Evolutionary conservation across 2,113 vertebrate species (phyloP).

Genomic region (Clarias batrachus): DNA sequence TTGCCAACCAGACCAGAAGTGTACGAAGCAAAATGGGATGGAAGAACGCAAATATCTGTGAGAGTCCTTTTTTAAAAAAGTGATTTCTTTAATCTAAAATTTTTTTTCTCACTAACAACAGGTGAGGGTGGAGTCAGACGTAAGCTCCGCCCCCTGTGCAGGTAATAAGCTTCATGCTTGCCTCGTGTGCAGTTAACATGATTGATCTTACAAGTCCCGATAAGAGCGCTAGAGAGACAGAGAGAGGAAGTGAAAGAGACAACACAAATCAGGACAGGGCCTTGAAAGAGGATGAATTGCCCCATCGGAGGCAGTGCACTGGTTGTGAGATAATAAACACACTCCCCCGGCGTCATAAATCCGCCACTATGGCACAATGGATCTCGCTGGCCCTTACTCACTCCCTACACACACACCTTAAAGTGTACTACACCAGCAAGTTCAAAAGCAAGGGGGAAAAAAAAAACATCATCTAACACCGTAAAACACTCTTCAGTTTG

Average conservation of each 20-base stretch:
- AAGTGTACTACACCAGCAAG: neutral
- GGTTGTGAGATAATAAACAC: slow-evolving; percentile 76
- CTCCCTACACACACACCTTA: neutral
- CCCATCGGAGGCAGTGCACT: slow-evolving; percentile 65
- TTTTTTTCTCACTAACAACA: slow-evolving; percentile 5
- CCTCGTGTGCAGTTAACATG: slow-evolving; percentile 35
- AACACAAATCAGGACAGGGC: slow-evolving; percentile 71
- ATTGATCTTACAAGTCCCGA: slow-evolving; percentile 62
- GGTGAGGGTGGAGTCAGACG: slow-evolving; percentile 42
- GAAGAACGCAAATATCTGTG: neutral
- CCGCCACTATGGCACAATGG: slow-evolving; percentile 39
- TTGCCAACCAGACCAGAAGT: slow-evolving; percentile 59
- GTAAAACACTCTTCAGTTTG: neutral
- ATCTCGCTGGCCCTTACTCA: slow-evolving; percentile 49
- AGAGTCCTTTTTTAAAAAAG: neutral
- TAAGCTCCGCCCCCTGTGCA: slow-evolving; percentile 14
- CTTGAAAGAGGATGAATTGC: slow-evolving; percentile 74
- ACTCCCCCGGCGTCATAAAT: slow-evolving; percentile 64
- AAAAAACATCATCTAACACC: neutral
- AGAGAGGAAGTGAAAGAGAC: slow-evolving; percentile 53
- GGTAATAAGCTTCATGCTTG: slow-evolving; percentile 56
- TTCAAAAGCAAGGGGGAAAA: neutral
- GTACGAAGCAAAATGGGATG: neutral
- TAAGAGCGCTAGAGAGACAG: slow-evolving; percentile 42
- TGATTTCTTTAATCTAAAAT: neutral